These are phyloP conservation scores for Drosophila serrata DNA, from an alignment of 1,140 invertebrate genomes.

Conservation along the genomic window DNA sequence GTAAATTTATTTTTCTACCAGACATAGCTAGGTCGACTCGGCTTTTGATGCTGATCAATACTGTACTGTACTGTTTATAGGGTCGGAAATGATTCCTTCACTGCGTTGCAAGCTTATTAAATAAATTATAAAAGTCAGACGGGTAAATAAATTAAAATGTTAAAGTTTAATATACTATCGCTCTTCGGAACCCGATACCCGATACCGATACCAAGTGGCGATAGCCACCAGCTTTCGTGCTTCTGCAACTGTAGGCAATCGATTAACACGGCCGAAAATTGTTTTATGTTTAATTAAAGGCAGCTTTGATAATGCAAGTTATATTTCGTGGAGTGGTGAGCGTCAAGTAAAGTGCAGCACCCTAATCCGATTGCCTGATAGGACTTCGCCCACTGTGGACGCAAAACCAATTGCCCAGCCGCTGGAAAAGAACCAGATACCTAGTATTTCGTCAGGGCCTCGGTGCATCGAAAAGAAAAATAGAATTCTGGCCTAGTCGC, in stretches of 20 bases:
- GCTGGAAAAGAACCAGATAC: not conserved
- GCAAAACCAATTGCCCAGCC: not conserved
- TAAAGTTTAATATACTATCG: not conserved
- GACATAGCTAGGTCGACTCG: no score
- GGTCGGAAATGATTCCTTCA: no score
- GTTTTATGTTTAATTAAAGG: conserved; percentile 51
- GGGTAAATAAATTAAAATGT: not conserved
- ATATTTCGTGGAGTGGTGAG: conserved; percentile 22
- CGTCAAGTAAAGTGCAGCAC: conserved; percentile 12
- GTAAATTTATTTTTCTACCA: no score
- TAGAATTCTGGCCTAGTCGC: conserved; percentile 27
- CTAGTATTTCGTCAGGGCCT: conserved; percentile 2
- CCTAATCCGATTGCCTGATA: not conserved
- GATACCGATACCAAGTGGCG: conserved; percentile 1
- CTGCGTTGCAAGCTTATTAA: no score
- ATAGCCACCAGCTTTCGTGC: conserved; percentile 12
- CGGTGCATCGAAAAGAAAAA: conserved; percentile 10
- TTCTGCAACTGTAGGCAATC: conserved; percentile 28
- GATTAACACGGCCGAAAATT: conserved; percentile 35
- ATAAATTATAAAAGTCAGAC: no score
- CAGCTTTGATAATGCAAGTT: conserved; percentile 6
- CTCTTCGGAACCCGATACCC: not conserved
- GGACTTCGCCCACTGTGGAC: not conserved
- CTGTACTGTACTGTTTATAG: no score
- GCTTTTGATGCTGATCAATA: no score